phyloP scores from a whole-genome alignment of 2,797 vertebrate species.

The Nyctalus aviator region DNA sequence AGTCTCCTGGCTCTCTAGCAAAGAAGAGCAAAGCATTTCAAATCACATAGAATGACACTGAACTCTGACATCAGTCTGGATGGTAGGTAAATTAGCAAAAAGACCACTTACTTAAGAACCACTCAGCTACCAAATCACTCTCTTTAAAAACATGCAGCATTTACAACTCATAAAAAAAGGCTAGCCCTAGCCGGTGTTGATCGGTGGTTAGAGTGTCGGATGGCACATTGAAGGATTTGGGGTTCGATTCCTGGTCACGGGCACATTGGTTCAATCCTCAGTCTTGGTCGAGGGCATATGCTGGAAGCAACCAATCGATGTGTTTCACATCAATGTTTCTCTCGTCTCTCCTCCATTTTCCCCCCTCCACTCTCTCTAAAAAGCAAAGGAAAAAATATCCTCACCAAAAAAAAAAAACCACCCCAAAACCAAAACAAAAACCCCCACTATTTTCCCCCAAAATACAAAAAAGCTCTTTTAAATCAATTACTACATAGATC shows the following conservation, averaged over 20 bases:
- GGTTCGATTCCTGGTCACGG: too few relatives aligned
- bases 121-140: constrained; percentile 21
- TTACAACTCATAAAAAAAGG: not conserved
- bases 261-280: too few relatives aligned
- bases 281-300: too few relatives aligned
- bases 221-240: too few relatives aligned
- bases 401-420: too few relatives aligned
- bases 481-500: constrained; percentile 37
- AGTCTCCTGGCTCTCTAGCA: not conserved
- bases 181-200: not conserved
- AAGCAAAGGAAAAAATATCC: too few relatives aligned
- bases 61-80: not conserved
- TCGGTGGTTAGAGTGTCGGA: too few relatives aligned
- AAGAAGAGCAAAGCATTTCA: constrained; percentile 36
- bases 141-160: constrained; percentile 36
- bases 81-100: constrained; percentile 25
- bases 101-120: constrained; percentile 6
- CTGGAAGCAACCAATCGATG: too few relatives aligned
- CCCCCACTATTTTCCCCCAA: not conserved
- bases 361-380: too few relatives aligned
- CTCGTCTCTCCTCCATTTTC: too few relatives aligned
- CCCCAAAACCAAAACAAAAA: too few relatives aligned
- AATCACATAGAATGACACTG: not conserved
- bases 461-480: not conserved
- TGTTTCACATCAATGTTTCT: too few relatives aligned